These are phyloP conservation scores for Dicrostonyx torquatus DNA, from an alignment of 2,797 vertebrate species.

Conservation along the genomic window DNA sequence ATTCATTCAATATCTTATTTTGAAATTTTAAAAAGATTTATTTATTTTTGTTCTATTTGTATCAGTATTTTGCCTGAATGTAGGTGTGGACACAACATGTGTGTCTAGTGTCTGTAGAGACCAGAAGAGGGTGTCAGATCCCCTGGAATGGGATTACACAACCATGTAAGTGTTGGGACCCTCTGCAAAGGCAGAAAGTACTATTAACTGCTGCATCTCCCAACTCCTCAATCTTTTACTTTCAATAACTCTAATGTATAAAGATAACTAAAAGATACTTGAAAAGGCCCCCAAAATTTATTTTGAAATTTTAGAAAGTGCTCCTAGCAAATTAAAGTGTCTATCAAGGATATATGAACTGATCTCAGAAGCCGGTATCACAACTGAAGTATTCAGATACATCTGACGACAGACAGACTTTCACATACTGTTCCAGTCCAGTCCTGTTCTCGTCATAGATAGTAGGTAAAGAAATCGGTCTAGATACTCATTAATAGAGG, in stretches of 20 bases:
- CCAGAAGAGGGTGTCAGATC: neutral
- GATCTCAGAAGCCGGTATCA: neutral
- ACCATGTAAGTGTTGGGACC: neutral
- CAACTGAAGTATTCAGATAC: neutral
- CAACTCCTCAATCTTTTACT: neutral
- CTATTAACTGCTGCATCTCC: neutral
- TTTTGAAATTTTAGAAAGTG: conserved; percentile 5
- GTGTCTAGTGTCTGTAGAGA: no score
- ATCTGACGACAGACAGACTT: neutral
- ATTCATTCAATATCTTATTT: neutral
- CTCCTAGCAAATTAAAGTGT: neutral
- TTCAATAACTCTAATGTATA: neutral
- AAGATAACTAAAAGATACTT: neutral
- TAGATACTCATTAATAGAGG: neutral
- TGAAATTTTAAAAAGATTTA: neutral
- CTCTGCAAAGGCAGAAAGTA: neutral
- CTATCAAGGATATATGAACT: neutral
- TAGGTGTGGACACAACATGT: neutral
- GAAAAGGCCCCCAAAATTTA: conserved; percentile 7
- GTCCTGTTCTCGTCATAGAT: neutral
- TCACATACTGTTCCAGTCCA: neutral
- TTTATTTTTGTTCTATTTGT: neutral
- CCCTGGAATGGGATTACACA: neutral
- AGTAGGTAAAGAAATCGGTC: neutral
- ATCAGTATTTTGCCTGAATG: neutral